These are phyloP conservation scores for Macrotus californicus DNA, from an alignment of 2,113 vertebrate species.

Conservation along the genomic window DNA sequence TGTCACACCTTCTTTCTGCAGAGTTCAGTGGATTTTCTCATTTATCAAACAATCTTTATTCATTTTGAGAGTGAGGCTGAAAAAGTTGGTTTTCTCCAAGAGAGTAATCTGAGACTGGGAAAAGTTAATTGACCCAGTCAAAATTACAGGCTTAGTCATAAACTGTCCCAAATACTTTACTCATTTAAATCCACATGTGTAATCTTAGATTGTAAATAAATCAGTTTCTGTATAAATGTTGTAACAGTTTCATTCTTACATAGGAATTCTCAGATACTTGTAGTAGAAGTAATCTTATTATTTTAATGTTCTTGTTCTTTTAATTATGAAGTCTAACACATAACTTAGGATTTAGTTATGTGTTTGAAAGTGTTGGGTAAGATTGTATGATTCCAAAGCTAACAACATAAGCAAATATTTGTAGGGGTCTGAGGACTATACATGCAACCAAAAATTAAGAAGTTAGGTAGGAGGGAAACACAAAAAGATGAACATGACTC, in stretches of 20 bases:
- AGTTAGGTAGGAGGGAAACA: neutral
- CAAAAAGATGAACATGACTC: neutral
- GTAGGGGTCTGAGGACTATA: neutral
- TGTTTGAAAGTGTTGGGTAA: neutral
- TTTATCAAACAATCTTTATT: neutral
- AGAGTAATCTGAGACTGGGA: neutral
- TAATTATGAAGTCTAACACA: neutral
- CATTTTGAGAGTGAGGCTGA: neutral
- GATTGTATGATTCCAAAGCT: neutral
- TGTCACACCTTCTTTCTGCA: neutral
- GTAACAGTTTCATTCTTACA: neutral
- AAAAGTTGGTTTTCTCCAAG: neutral
- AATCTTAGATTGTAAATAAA: neutral
- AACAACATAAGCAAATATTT: neutral
- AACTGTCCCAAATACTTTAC: neutral
- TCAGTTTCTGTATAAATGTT: neutral
- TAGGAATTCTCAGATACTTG: neutral
- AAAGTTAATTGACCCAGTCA: neutral
- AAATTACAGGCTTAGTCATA: neutral
- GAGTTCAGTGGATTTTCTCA: neutral
- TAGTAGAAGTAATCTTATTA: neutral
- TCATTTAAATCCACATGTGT: neutral
- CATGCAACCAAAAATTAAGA: neutral
- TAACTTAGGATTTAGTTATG: neutral
- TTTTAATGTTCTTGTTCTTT: neutral